Conservation (phyloP, 2,888 invertebrate species). For the Zootermopsis nevadensis region DNA sequence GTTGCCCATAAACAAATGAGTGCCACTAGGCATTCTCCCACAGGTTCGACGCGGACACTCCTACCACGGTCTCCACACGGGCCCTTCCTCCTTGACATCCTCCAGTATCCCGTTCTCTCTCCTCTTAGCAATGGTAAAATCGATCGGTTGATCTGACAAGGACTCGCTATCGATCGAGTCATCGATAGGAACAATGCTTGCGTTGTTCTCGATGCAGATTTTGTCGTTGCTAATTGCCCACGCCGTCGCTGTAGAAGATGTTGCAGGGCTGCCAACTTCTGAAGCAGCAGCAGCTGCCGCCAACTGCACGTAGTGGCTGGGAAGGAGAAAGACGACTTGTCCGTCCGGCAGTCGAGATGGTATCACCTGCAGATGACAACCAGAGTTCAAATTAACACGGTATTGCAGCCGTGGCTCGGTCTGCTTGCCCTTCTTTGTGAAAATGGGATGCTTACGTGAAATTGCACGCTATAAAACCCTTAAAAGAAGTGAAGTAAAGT, state of each 20-base stretch:
- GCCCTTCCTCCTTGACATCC: slow-evolving; percentile 46
- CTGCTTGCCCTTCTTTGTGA: too few relatives aligned
- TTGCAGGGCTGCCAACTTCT: slow-evolving; percentile 5
- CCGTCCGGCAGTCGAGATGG: slow-evolving; percentile 70
- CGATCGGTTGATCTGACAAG: slow-evolving; percentile 49
- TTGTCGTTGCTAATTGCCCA: slow-evolving; percentile 1
- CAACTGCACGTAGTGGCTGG: slow-evolving; percentile 72
- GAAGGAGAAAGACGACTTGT: slow-evolving; percentile 71
- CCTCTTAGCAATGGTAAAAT: slow-evolving; percentile 48
- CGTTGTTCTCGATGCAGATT: not conserved
- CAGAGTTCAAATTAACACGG: too few relatives aligned
- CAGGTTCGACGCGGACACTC: not conserved
- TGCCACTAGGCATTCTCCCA: too few relatives aligned
- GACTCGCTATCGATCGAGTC: slow-evolving; percentile 15
- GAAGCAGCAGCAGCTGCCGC: slow-evolving; percentile 64
- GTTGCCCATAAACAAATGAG: not conserved
- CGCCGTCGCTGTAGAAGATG: slow-evolving; percentile 17
- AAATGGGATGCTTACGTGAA: too few relatives aligned
- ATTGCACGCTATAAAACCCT: too few relatives aligned
- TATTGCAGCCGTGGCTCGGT: too few relatives aligned
- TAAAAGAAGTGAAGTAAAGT: too few relatives aligned
- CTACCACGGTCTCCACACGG: slow-evolving; percentile 52
- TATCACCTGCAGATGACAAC: slow-evolving; percentile 62
- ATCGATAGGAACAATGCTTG: not conserved
- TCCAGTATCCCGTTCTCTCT: slow-evolving; percentile 3